Evolutionary conservation across 2,113 vertebrate species (phyloP).

Genomic region (Orientallactaga bullata): DNA sequence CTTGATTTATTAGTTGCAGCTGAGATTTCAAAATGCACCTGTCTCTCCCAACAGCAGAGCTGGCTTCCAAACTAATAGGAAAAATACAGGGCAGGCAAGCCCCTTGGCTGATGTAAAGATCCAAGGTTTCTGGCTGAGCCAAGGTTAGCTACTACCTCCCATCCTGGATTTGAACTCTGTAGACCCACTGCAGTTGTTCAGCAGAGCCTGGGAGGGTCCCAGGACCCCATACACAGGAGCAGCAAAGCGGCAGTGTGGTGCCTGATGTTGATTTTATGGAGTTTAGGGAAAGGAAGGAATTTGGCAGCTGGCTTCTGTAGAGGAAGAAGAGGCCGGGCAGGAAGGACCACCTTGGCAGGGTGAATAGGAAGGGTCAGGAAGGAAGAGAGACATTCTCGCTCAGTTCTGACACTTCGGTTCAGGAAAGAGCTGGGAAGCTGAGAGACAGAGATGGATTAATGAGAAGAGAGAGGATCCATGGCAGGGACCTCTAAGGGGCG

Average conservation of each 20-base stretch:
- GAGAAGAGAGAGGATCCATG: not conserved
- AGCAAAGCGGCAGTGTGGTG: not conserved
- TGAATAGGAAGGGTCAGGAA: not conserved
- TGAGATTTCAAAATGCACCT: conserved; percentile 46
- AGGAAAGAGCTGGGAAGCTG: not conserved
- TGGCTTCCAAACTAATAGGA: not conserved
- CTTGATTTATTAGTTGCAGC: conserved; percentile 21
- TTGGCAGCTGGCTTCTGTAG: not conserved
- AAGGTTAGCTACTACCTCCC: not conserved
- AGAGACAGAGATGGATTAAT: too few relatives aligned
- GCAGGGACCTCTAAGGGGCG: not conserved
- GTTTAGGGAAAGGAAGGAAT: not conserved
- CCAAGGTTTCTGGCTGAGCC: not conserved
- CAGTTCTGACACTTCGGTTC: not conserved
- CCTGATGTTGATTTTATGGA: not conserved
- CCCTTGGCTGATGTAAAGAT: not conserved
- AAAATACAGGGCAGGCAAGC: not conserved
- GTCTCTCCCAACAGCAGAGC: not conserved
- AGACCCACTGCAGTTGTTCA: not conserved
- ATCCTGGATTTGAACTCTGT: not conserved
- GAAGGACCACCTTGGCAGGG: not conserved
- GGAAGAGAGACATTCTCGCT: not conserved
- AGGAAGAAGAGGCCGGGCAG: not conserved
- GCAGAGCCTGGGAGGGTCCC: not conserved
- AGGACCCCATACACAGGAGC: not conserved